phyloP scores from a whole-genome alignment of 2,888 invertebrate genomes.

The Eilema griseolum region DNA sequence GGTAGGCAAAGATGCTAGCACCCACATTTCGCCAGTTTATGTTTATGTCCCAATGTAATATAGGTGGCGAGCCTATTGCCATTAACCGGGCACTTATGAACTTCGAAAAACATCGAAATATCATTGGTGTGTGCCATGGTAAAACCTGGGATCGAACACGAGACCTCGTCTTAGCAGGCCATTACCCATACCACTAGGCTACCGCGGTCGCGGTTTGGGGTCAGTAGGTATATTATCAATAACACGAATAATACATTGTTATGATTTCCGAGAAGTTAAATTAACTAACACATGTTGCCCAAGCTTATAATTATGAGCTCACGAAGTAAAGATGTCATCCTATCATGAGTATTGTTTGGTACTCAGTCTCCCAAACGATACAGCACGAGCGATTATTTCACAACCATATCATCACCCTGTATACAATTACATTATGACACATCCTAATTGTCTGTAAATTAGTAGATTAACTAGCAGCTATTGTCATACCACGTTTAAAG shows the following conservation, averaged over 20 bases:
- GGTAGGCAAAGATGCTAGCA: too few species aligned
- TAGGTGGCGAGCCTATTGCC: too few species aligned
- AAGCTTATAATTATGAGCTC: conserved; percentile 5
- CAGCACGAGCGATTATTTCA: conserved; percentile 25
- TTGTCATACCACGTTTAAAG: background rate
- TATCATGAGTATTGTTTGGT: background rate
- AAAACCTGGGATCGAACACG: too few species aligned
- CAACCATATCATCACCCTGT: conserved; percentile 23
- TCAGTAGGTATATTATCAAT: background rate
- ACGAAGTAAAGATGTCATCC: conserved; percentile 7
- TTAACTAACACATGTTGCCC: background rate
- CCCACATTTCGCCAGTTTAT: too few species aligned
- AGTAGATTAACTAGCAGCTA: conserved; percentile 2
- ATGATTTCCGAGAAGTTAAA: background rate
- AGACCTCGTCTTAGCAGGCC: too few species aligned
- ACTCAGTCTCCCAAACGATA: background rate
- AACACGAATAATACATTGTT: background rate
- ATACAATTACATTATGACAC: conserved; percentile 35
- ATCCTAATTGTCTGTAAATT: conserved; percentile 28
- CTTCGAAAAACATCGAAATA: too few species aligned
- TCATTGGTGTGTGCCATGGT: too few species aligned
- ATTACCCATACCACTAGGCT: too few species aligned
- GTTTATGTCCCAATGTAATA: too few species aligned
- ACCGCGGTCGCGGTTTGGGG: too few species aligned
- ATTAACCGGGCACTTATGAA: too few species aligned